Evolutionary conservation across 2,888 invertebrate genomes (phyloP).

Genomic region (Metellina segmentata): DNA sequence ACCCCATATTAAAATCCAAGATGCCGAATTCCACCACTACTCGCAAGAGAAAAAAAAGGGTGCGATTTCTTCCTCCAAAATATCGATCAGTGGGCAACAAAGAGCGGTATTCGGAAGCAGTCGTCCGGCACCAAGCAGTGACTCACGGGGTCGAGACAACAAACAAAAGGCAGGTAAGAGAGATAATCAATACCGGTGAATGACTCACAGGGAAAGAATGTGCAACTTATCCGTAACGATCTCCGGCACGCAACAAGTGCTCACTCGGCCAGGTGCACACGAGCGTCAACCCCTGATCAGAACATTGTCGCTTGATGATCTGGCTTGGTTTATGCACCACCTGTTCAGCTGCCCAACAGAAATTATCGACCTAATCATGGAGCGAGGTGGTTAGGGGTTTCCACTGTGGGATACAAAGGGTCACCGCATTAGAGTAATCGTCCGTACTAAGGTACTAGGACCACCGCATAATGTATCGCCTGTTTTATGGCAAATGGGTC

Average conservation of each 20-base stretch:
- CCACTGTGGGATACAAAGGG: too few species aligned
- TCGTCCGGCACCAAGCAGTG: conserved; percentile 19
- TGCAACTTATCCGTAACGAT: conserved; percentile 12
- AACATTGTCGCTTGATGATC: not conserved
- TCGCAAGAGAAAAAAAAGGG: not conserved
- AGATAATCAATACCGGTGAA: conserved; percentile 29
- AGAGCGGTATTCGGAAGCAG: not conserved
- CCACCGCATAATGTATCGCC: too few species aligned
- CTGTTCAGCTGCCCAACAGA: too few species aligned
- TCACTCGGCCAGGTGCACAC: conserved; percentile 5
- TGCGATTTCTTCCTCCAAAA: not conserved
- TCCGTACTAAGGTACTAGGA: too few species aligned
- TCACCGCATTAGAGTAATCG: too few species aligned
- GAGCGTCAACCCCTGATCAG: not conserved
- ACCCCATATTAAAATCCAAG: too few species aligned
- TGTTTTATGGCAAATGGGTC: too few species aligned
- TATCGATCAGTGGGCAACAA: not conserved
- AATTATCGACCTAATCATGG: too few species aligned
- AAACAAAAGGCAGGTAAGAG: not conserved
- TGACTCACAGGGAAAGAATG: conserved; percentile 39
- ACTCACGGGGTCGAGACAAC: conserved; percentile 14
- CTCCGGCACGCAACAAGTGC: conserved; percentile 52
- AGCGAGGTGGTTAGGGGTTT: too few species aligned
- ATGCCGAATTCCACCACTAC: not conserved
- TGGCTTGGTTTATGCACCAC: too few species aligned